Conservation (phyloP, 2,888 invertebrate species). For the Agonopterix arenella region DNA sequence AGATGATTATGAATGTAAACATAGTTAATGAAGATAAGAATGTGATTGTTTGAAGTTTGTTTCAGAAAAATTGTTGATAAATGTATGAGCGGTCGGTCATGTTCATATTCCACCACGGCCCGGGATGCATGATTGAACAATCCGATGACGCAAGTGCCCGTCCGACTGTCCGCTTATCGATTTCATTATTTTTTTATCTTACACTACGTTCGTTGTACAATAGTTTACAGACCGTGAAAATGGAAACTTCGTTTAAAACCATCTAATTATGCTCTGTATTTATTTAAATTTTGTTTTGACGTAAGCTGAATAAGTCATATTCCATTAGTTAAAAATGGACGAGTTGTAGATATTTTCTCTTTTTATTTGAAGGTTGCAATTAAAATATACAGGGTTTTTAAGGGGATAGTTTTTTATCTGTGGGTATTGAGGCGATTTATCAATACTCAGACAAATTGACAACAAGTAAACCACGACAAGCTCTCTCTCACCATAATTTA, state of each 20-base stretch:
- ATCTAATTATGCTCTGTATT: background rate
- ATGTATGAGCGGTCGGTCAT: conserved; percentile 2
- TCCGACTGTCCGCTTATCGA: conserved; percentile 43
- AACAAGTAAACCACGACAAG: no score
- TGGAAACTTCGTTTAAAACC: background rate
- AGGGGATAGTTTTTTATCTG: no score
- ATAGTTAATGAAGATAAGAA: no score
- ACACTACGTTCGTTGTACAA: conserved; percentile 5
- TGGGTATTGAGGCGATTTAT: no score
- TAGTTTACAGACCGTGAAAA: background rate
- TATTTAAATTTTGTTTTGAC: background rate
- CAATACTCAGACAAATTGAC: no score
- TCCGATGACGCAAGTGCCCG: conserved; percentile 51
- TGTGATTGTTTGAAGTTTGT: no score
- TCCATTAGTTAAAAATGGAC: no score
- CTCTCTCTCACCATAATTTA: no score
- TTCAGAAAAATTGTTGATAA: background rate
- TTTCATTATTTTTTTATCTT: conserved; percentile 58
- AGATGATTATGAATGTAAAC: no score
- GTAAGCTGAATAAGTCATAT: background rate
- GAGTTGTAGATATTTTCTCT: no score
- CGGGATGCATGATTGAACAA: conserved; percentile 54
- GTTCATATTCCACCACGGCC: background rate
- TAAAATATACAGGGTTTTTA: no score
- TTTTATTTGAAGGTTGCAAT: no score